phyloP scores from a whole-genome alignment of 1,140 invertebrate genomes.

The Orius insidiosus region DNA sequence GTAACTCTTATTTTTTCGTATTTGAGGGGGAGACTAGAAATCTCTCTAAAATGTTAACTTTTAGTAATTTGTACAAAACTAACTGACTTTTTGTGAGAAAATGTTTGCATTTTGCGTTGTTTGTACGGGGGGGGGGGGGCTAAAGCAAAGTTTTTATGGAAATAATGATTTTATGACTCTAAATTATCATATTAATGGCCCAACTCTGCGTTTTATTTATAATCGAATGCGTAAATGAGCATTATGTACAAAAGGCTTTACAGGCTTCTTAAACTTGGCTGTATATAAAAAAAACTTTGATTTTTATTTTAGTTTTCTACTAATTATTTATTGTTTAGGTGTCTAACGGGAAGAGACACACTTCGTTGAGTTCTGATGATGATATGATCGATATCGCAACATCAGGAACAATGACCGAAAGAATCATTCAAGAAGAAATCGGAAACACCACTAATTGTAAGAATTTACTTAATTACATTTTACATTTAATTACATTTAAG shows the following conservation, averaged over 20 bases:
- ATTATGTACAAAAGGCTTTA: neutral
- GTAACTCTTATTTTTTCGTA: too few species aligned
- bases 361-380: slow-evolving; percentile 33
- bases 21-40: too few species aligned
- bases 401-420: slow-evolving; percentile 27
- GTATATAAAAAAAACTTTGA: neutral
- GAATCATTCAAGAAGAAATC: slow-evolving; percentile 26
- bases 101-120: too few species aligned
- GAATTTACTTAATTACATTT: neutral
- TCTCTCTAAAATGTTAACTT: too few species aligned
- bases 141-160: neutral
- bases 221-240: neutral
- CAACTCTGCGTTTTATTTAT: neutral
- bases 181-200: neutral
- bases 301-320: slow-evolving; percentile 2
- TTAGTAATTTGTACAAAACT: too few species aligned
- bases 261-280: neutral
- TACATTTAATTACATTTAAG: neutral
- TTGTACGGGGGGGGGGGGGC: too few species aligned
- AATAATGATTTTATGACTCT: neutral
- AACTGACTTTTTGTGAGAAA: too few species aligned
- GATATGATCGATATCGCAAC: slow-evolving; percentile 48
- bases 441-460: neutral
- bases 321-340: slow-evolving; percentile 6
- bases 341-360: slow-evolving; percentile 20